phyloP scores from a whole-genome alignment of 2,888 invertebrate genomes.

The Muschampia staudingeri region DNA sequence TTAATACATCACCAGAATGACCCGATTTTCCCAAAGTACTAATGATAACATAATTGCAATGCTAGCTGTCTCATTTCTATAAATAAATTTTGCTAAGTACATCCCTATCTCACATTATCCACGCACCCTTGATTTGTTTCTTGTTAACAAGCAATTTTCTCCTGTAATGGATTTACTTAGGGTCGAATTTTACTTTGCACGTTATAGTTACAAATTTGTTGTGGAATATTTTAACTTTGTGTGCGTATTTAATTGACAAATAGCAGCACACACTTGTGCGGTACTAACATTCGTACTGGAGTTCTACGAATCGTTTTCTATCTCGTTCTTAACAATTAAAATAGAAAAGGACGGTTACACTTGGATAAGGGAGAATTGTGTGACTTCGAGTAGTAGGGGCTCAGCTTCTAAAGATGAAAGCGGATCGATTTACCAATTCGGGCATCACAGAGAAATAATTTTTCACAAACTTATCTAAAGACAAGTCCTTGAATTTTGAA shows the following conservation, averaged over 20 bases:
- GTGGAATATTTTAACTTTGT: constrained; percentile 67
- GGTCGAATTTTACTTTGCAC: constrained; percentile 62
- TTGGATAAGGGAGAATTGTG: constrained; percentile 58
- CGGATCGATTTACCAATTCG: constrained; percentile 80
- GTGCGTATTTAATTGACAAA: constrained; percentile 83
- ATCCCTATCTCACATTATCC: constrained; percentile 68
- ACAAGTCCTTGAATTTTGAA: constrained; percentile 2
- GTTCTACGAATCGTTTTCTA: constrained; percentile 9
- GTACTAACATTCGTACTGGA: constrained; percentile 44
- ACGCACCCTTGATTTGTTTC: constrained; percentile 73
- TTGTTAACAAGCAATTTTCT: constrained; percentile 47
- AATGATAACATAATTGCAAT: constrained; percentile 53
- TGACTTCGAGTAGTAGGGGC: constrained; percentile 74
- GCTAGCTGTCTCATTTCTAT: constrained; percentile 70
- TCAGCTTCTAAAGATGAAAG: constrained; percentile 72
- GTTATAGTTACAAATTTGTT: constrained; percentile 15
- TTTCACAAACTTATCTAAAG: constrained; percentile 64
- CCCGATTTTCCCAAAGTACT: constrained; percentile 27
- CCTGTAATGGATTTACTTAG: constrained; percentile 42
- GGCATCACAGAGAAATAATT: constrained; percentile 68
- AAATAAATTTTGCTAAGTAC: constrained; percentile 64
- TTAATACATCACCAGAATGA: constrained; percentile 39
- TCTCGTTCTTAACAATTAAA: constrained; percentile 13
- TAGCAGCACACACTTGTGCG: constrained; percentile 70
- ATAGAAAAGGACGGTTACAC: constrained; percentile 32